These are phyloP conservation scores for Diacarnus erythraeanus DNA, from an alignment of 37 sponge, comb jelly and placozoan species.

Conservation along the genomic window DNA sequence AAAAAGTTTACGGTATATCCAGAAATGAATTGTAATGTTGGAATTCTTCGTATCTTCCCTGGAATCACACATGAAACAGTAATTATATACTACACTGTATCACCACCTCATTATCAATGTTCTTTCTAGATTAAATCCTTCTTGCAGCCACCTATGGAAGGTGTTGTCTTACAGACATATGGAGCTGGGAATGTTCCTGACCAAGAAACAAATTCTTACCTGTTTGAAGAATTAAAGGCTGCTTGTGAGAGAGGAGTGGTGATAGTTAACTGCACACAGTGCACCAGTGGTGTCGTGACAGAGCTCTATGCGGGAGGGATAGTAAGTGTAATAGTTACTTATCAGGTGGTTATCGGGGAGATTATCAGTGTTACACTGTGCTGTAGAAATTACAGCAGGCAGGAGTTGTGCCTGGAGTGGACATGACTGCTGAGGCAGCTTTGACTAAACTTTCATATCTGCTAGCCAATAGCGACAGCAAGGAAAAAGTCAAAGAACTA, in stretches of 20 bases:
- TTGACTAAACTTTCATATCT: slow-evolving; percentile 93
- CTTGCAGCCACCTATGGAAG: slow-evolving; percentile 91
- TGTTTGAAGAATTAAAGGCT: slow-evolving; percentile 65
- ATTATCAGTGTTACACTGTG: neutral
- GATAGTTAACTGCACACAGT: slow-evolving; percentile 94
- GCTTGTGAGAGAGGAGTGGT: slow-evolving; percentile 82
- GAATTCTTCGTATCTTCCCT: slow-evolving; percentile 89
- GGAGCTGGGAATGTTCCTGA: slow-evolving; percentile 94
- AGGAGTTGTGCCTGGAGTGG: slow-evolving; percentile 89
- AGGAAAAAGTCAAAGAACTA: slow-evolving; percentile 48
- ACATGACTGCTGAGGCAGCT: slow-evolving; percentile 99
- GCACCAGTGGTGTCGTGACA: slow-evolving; percentile 76
- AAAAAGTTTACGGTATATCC: slow-evolving; percentile 66
- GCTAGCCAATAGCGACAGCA: slow-evolving; percentile 48
- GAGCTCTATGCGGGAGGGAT: slow-evolving; percentile 79
- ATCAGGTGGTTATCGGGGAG: neutral
- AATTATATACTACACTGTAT: neutral
- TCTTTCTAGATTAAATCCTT: slow-evolving; percentile 67
- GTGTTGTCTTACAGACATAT: slow-evolving; percentile 88
- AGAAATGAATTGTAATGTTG: slow-evolving; percentile 77
- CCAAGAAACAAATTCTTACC: neutral
- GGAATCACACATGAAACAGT: slow-evolving; percentile 86
- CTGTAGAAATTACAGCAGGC: slow-evolving; percentile 66
- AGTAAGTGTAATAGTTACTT: slow-evolving; percentile 30
- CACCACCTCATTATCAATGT: neutral